Base-by-base conservation (phyloP, 2,113 vertebrate species). In the Piaya cayana region DNA sequence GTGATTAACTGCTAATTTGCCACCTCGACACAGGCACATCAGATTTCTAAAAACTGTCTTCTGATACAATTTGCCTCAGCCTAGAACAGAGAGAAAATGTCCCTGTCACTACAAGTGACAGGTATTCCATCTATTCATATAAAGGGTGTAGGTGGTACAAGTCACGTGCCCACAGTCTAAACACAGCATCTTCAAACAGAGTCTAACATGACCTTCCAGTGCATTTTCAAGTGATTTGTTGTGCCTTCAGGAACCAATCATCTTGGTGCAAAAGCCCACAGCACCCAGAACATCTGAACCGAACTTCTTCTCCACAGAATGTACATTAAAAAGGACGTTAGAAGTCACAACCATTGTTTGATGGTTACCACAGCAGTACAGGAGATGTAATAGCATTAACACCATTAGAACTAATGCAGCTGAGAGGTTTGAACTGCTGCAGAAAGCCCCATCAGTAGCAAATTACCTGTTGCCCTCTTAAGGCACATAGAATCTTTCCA, bases 381-480 rank as follows among this genome's bases (percentile, higher is more conserved):
- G 37, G 32, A 90, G 53, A 56, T 63, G 70, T 55, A 50, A 47
- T 27, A 32, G 30, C 22, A 11, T 83, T 74, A 63, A 42, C 23
- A 20, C 14, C 5, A 3, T 50, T 93, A 77, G 82, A 87, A 93
- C 9, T 70, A 79, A 69, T 12, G 13, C 29, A 83, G 47, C 6
- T 83, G 81, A 90, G 60, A 63, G 50, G 15, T 16, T 72, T 82
- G 39, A 15, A 47, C 43, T 71, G 37, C 19, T 92, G 64, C 22
- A 89, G 72, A 95, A 91, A 82, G 11, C 49, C 72, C 56, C 56
- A 36, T 43, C 62, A 53, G 43, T 60, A 87, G 34, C 43, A 89
- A 91, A 93, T 92, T 84, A 95, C 36, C 49, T 23, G 11, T 91
- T 84, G n/a, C 42, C 74, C 78, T 92, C 39, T 76, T 60, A 58